A percentile compares a stretch with the other conserved stretches of the same genome.
Evolutionary conservation across 2,888 invertebrate species (phyloP).

Genomic region (Orchesellides sinensis): DNA sequence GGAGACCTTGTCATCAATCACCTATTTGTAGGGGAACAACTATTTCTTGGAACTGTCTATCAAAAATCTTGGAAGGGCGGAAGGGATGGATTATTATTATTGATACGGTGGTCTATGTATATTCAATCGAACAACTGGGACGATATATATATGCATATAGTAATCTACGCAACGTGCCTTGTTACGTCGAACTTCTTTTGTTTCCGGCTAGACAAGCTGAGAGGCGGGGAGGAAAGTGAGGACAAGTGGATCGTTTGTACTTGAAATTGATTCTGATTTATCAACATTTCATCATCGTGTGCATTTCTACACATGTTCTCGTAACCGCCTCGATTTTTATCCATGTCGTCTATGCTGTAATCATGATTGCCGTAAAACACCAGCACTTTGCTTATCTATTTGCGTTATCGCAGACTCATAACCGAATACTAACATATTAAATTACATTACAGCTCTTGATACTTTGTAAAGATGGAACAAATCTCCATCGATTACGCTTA

Average conservation of each 20-base stretch:
- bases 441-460: too few relatives aligned
- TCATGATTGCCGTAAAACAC: too few relatives aligned
- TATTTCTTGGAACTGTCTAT: slow-evolving; percentile 69
- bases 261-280: slow-evolving; percentile 37
- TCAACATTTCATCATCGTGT: slow-evolving; percentile 22
- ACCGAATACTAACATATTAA: too few relatives aligned
- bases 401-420: too few relatives aligned
- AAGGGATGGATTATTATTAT: too few relatives aligned
- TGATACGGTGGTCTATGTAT: neutral
- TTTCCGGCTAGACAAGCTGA: slow-evolving; percentile 34
- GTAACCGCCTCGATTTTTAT: too few relatives aligned
- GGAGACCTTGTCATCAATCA: slow-evolving; percentile 71
- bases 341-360: too few relatives aligned
- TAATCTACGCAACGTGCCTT: slow-evolving; percentile 6
- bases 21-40: slow-evolving; percentile 62
- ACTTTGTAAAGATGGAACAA: slow-evolving; percentile 91
- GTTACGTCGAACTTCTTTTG: slow-evolving; percentile 29
- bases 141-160: too few relatives aligned
- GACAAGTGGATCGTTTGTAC: slow-evolving; percentile 47
- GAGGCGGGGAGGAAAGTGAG: slow-evolving; percentile 17
- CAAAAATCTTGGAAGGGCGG: slow-evolving; percentile 50
- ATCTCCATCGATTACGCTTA: slow-evolving; percentile 92
- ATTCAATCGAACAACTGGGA: too few relatives aligned
- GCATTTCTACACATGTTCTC: too few relatives aligned
- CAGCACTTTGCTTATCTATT: too few relatives aligned